These are phyloP conservation scores for Tricholauxania praeusta DNA, from an alignment of 2,888 invertebrate species.

Conservation along the genomic window DNA sequence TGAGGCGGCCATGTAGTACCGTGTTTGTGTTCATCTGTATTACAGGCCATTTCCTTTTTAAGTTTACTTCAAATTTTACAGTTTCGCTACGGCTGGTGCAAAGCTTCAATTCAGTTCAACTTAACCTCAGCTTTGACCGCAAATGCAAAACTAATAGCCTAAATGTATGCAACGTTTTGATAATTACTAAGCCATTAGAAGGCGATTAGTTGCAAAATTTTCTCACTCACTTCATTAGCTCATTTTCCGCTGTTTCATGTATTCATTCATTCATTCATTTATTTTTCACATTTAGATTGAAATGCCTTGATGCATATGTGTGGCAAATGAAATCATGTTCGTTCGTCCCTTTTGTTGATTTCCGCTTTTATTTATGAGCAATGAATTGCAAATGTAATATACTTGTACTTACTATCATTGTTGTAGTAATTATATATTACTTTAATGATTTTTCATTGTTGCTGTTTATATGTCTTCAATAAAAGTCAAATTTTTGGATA, in stretches of 20 bases:
- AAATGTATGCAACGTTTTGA: constrained; percentile 48
- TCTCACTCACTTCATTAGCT: background rate
- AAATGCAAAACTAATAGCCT: constrained; percentile 66
- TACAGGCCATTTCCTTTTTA: constrained; percentile 13
- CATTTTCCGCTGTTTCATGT: background rate
- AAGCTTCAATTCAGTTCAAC: too few relatives aligned
- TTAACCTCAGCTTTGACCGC: constrained; percentile 59
- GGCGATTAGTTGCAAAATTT: constrained; percentile 65
- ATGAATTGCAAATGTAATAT: constrained; percentile 1
- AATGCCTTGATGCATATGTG: too few relatives aligned
- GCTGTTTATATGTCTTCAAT: background rate
- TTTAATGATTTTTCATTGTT: background rate
- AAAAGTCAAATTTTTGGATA: too few relatives aligned
- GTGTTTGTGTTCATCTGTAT: background rate
- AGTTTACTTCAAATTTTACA: constrained; percentile 32
- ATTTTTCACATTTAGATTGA: background rate
- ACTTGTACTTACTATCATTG: background rate
- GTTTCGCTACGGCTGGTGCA: constrained; percentile 11
- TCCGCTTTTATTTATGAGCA: background rate
- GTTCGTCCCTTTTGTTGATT: background rate
- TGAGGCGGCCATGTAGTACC: too few relatives aligned
- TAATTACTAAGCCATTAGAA: constrained; percentile 68
- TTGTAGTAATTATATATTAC: background rate
- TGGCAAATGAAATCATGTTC: background rate
- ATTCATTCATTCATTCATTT: constrained; percentile 7